Evolutionary conservation across 2,113 vertebrate genomes (phyloP).

Genomic region (Ameiurus melas): DNA sequence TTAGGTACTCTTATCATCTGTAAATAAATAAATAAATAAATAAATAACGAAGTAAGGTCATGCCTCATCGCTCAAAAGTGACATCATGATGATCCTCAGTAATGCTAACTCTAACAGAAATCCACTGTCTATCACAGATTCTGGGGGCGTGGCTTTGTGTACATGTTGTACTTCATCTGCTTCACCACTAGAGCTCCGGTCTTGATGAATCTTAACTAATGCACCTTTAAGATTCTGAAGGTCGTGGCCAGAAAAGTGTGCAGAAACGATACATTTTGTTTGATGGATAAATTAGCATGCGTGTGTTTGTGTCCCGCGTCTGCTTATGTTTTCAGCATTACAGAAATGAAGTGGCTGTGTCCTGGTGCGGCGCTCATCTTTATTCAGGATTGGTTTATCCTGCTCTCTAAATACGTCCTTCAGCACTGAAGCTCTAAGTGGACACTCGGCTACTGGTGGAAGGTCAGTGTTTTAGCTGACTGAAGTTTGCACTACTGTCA

Average conservation of each 20-base stretch:
- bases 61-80: background rate
- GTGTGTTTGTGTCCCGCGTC: background rate
- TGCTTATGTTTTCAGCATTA: background rate
- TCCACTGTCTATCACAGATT: background rate
- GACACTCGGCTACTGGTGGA: conserved; percentile 7
- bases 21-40: background rate
- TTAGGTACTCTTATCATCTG: background rate
- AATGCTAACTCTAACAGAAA: background rate
- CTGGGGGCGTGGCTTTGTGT: background rate
- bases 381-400: background rate
- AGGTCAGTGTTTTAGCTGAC: background rate
- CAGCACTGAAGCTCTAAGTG: background rate
- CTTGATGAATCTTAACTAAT: background rate
- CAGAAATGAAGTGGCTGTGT: background rate
- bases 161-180: background rate
- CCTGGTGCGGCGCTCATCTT: background rate
- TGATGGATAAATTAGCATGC: background rate
- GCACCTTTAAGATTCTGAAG: background rate
- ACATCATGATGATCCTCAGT: background rate
- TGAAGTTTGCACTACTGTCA: conserved; percentile 43
- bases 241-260: background rate
- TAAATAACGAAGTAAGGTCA: background rate
- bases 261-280: background rate
- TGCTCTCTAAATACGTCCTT: background rate
- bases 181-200: background rate